These are phyloP conservation scores for Acrobasis suavella DNA, from an alignment of 2,888 invertebrate genomes.

Conservation along the genomic window DNA sequence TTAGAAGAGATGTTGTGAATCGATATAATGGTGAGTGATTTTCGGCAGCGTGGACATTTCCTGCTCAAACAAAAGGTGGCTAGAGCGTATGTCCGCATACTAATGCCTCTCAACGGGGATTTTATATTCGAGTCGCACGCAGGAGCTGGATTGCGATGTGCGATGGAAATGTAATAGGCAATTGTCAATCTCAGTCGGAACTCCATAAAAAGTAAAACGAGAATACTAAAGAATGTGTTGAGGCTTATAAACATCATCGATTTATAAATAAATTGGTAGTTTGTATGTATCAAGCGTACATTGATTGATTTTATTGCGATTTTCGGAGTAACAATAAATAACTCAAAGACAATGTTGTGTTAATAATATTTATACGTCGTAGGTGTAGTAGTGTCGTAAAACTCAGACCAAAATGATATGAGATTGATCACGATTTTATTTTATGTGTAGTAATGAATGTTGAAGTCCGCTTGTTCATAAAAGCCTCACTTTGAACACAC, in stretches of 20 bases:
- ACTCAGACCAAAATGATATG: too few species aligned
- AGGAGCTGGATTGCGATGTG: conserved; percentile 56
- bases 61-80: conserved; percentile 79
- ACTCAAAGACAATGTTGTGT: neutral
- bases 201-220: conserved; percentile 59
- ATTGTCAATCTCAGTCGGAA: conserved; percentile 73
- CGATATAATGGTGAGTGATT: conserved; percentile 61
- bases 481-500: too few species aligned
- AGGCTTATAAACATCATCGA: conserved; percentile 23
- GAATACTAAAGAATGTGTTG: conserved; percentile 20
- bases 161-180: conserved; percentile 70
- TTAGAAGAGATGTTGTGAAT: conserved; percentile 62
- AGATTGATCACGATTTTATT: too few species aligned
- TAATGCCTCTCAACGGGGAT: conserved; percentile 54
- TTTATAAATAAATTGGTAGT: conserved; percentile 18
- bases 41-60: conserved; percentile 75
- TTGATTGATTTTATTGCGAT: conserved; percentile 10
- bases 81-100: conserved; percentile 67
- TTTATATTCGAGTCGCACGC: conserved; percentile 63
- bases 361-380: too few species aligned
- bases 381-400: too few species aligned
- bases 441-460: too few species aligned
- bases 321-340: conserved; percentile 4
- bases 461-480: too few species aligned
- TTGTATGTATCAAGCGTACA: conserved; percentile 5